phyloP scores from a whole-genome alignment of 2,888 invertebrate genomes.

The Aelia acuminata region DNA sequence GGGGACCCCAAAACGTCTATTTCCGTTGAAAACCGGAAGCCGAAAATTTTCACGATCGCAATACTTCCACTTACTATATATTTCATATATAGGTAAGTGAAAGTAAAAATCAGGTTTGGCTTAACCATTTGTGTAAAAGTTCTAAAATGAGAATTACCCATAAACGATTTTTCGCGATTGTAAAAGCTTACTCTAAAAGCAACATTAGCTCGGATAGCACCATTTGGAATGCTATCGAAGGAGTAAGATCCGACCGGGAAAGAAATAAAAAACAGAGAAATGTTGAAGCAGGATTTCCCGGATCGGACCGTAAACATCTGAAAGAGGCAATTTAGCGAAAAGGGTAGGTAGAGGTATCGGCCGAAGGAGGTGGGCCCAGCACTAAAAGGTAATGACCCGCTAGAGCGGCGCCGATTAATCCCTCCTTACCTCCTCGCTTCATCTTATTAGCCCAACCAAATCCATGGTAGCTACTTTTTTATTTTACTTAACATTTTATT shows the following conservation, averaged over 20 bases:
- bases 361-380: not conserved
- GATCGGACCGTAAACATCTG: conserved; percentile 25
- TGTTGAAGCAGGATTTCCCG: not conserved
- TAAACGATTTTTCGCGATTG: too few relatives aligned
- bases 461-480: not conserved
- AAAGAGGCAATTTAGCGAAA: conserved; percentile 27
- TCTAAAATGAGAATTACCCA: too few relatives aligned
- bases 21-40: too few relatives aligned
- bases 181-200: not conserved
- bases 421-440: not conserved
- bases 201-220: not conserved
- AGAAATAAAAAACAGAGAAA: not conserved
- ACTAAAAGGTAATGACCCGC: not conserved
- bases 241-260: not conserved
- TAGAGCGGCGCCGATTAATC: conserved; percentile 8
- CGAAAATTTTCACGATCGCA: too few relatives aligned
- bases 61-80: too few relatives aligned
- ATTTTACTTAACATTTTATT: not conserved
- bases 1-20: too few relatives aligned
- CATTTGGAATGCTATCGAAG: not conserved
- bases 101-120: too few relatives aligned
- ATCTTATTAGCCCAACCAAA: conserved; percentile 12
- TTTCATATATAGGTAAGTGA: too few relatives aligned
- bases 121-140: too few relatives aligned
- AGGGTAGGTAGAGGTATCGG: not conserved